Percentiles rank a stretch among this genome's conserved stretches.
Evolutionary conservation across 2,113 vertebrate species (phyloP).

Genomic region (Cebidichthys violaceus): DNA sequence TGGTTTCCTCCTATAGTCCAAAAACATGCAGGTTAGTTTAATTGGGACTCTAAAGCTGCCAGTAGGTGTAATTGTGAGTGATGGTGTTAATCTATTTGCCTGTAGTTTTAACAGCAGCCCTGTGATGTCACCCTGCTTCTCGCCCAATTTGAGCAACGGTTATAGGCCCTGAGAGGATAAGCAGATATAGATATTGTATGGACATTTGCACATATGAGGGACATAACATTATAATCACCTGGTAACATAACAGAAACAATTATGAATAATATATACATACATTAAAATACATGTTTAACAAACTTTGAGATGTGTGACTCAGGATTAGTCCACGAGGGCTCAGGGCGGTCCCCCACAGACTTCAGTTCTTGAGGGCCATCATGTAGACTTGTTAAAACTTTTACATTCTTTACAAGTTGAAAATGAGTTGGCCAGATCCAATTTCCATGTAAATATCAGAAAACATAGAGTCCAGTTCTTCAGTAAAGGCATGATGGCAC

Average conservation of each 20-base stretch:
- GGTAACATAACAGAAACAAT: not conserved
- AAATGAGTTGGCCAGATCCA: not conserved
- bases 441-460: not conserved
- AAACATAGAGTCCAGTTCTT: not conserved
- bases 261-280: not conserved
- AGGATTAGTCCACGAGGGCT: not conserved
- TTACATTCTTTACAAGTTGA: not conserved
- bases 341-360: no score
- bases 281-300: not conserved
- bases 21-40: not conserved
- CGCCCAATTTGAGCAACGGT: not conserved
- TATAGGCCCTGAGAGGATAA: not conserved
- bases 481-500: not conserved
- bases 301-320: not conserved
- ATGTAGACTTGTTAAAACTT: not conserved
- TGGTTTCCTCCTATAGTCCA: not conserved
- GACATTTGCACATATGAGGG: not conserved
- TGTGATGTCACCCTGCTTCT: not conserved
- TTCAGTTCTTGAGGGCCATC: not conserved
- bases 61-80: not conserved
- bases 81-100: not conserved
- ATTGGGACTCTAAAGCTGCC: not conserved
- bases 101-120: not conserved
- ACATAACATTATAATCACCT: not conserved
- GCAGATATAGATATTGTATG: not conserved